Evolutionary conservation across 1,140 invertebrate genomes (phyloP).

Genomic region (Subanguina moxae): DNA sequence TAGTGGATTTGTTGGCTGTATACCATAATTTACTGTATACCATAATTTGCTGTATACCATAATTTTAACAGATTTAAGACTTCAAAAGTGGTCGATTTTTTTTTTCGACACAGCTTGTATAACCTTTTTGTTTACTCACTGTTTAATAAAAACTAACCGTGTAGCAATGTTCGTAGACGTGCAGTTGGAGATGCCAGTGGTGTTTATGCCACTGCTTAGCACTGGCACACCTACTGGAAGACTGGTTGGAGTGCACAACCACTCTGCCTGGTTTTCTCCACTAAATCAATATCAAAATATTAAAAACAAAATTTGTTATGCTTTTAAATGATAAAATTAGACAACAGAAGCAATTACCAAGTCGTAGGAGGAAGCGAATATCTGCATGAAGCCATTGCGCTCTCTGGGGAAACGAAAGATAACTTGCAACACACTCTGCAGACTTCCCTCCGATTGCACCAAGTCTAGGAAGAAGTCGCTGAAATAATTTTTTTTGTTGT

Average conservation of each 20-base stretch:
- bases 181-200: constrained; percentile 11
- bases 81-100: no score
- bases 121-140: no score
- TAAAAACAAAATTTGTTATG: no score
- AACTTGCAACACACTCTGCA: constrained; percentile 5
- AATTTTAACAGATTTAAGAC: no score
- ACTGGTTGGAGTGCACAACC: not conserved
- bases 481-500: not conserved
- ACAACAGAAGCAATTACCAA: not conserved
- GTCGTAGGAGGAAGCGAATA: constrained; percentile 8
- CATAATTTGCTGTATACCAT: no score
- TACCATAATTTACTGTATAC: no score
- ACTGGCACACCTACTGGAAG: not conserved
- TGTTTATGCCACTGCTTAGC: not conserved
- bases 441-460: constrained; percentile 1
- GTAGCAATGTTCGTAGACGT: constrained; percentile 9
- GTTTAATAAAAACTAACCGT: not conserved
- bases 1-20: no score
- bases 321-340: no score
- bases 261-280: constrained; percentile 1
- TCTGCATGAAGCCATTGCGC: constrained; percentile 3
- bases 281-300: not conserved
- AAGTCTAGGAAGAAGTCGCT: constrained; percentile 13
- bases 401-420: constrained; percentile 10
- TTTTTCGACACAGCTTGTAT: no score